phyloP scores from a whole-genome alignment of 2,888 invertebrate genomes.

The Drosophila paramelanica region DNA sequence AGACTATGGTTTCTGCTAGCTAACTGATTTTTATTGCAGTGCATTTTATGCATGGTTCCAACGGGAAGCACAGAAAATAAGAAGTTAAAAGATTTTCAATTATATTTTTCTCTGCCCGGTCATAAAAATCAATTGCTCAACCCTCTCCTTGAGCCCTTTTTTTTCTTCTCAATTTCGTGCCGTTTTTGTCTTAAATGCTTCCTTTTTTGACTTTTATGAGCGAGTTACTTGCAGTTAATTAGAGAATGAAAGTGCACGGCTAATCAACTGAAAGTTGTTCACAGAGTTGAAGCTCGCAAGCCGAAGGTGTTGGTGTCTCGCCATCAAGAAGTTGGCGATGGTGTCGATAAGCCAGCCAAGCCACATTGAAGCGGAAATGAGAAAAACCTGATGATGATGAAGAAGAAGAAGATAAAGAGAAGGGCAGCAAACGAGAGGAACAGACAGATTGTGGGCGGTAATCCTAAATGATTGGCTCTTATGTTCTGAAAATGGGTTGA shows the following conservation, averaged over 20 bases:
- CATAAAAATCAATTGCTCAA: conserved; percentile 64
- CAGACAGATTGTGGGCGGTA: conserved; percentile 26
- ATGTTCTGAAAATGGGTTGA: conserved; percentile 36
- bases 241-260: conserved; percentile 59
- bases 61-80: conserved; percentile 5
- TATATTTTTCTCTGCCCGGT: conserved; percentile 48
- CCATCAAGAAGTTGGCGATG: conserved; percentile 28
- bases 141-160: conserved; percentile 8
- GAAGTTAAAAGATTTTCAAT: conserved; percentile 56
- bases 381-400: conserved; percentile 26
- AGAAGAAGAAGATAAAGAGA: conserved; percentile 7
- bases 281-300: conserved; percentile 17
- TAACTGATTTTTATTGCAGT: conserved; percentile 41
- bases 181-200: conserved; percentile 14
- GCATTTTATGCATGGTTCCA: conserved; percentile 34
- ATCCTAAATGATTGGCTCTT: conserved; percentile 48
- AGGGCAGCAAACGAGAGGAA: not conserved
- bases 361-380: conserved; percentile 60
- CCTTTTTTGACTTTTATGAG: conserved; percentile 56
- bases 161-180: conserved; percentile 17
- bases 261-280: conserved; percentile 72
- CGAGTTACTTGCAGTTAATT: conserved; percentile 71
- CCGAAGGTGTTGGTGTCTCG: conserved; percentile 53
- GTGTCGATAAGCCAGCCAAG: conserved; percentile 35
- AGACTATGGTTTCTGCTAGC: conserved; percentile 15